Base-by-base conservation (phyloP, 2,888 invertebrate species). In the Lordiphosa fenestrarum region DNA sequence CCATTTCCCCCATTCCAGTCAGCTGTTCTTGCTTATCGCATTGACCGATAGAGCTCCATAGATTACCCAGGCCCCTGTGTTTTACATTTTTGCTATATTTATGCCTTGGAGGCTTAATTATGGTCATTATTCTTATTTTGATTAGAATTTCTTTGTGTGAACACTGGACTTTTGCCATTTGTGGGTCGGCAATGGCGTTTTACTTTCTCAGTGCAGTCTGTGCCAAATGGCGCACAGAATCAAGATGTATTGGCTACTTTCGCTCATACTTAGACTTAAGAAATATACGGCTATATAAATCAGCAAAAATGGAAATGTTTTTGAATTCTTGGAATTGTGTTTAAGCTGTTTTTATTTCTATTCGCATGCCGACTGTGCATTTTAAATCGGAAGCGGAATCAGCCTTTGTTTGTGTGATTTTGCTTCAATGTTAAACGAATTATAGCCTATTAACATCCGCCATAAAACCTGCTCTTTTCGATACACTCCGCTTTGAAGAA, bases 11-110 rank as follows among this genome's bases (percentile, higher is more conserved):
- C 36, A 9, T 53, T 15, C 7, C 44, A 71, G 62, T 64, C 77
- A 81, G 77, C 74, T 81, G 69, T 73, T 76, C 9, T 68, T 69
- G 10, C 53, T 57, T 73, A 71, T 77, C 78, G 60, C 50, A 53
- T 49, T 75, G 75, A 71, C 78, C 78, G 73, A 71, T 62, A 47
- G 53, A 46, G 37, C 40, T 47, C 25, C 49, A 41, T 33, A 62
- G 39, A 55, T 46, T 30, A 30, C 30, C 30, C 30, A 9, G 30
- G 30, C 37, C 54, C 4, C 15, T 4, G 6, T 37, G 15, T 44
- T 44, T 64, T 6, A 13, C 37, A 30, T 39, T 25, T 25, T 10
- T n/a, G 15, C n/a, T 48, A 25, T 50, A 39, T 49, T 54, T 35
- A 52, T 53, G 46, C 39, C 19, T 4, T 47, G 46, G 37, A n/a